Base-by-base conservation (phyloP, 2,888 invertebrate species). In the Dynastes tityus region DNA sequence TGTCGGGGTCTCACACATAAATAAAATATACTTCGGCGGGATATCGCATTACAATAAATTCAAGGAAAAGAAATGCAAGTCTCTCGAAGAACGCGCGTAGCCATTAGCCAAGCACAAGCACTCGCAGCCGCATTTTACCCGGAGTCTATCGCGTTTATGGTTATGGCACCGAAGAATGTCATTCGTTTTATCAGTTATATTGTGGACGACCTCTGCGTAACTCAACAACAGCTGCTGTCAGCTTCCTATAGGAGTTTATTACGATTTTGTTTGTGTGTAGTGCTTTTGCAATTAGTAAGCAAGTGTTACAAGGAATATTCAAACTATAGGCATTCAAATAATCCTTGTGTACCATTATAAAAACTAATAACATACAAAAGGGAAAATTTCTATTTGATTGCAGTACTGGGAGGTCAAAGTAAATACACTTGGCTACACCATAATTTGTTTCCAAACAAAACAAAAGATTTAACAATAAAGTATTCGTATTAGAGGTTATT, bases 41-140 rank as follows among this genome's bases (percentile, higher is more conserved):
- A 61, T 61, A 74, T 74, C 73, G 45, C 73, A 74, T 61, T 74
- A 74, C 61, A 74, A 61, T 74, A 74, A 74, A 74, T 74, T 74
- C 45, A 61, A 45, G 45, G 73, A 40, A 74, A 74, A 74, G 73
- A 74, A 74, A 74, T 74, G 73, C 73, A 58, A 74, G 73, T 61
- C 29, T 61, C 61, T 73, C 61, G 58, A 45, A 45, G 73, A 74
- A 74, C 73, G 73, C 73, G 73, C 73, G 63, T 74, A 74, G 73
- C 61, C 73, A 74, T 74, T 74, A 74, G 73, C 73, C 45, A 61
- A 51, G 68, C 68, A 45, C 45, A 51, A 49, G 4, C 73, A 49
- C 29, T 74, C 68, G 51, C 68, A 49, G 45, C 61, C 29, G 61
- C 73, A 74, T 74, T 74, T 74, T 58, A 74, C 73, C 58, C 45